A percentile compares a stretch with the other conserved stretches of the same genome.
Evolutionary conservation across 2,888 invertebrate genomes (phyloP).

Genomic region (Tubulanus polymorphus): DNA sequence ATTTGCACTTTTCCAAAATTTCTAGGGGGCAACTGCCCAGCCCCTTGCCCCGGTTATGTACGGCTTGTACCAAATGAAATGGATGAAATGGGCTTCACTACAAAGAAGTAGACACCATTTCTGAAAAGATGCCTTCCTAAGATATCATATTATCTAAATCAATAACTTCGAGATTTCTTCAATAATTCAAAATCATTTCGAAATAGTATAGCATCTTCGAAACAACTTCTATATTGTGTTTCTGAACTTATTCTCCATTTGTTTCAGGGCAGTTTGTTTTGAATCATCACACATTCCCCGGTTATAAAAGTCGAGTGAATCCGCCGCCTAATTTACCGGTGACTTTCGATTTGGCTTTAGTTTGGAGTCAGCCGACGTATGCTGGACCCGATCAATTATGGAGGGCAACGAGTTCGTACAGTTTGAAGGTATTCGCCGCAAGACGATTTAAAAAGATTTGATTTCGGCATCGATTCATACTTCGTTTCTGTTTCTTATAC

Average conservation of each 20-base stretch:
- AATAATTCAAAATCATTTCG: too few relatives aligned
- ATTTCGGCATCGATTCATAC: neutral
- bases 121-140: too few relatives aligned
- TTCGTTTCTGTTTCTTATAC: constrained; percentile 4
- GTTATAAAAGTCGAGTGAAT: constrained; percentile 38
- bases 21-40: too few relatives aligned
- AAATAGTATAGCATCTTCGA: neutral
- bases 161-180: too few relatives aligned
- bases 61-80: too few relatives aligned
- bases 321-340: constrained; percentile 41
- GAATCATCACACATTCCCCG: constrained; percentile 42
- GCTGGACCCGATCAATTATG: constrained; percentile 54
- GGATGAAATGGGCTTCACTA: too few relatives aligned
- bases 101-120: too few relatives aligned
- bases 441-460: neutral
- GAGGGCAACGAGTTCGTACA: constrained; percentile 52
- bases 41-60: too few relatives aligned
- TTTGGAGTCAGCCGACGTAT: constrained; percentile 53
- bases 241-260: too few relatives aligned
- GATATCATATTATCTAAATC: too few relatives aligned
- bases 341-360: constrained; percentile 46
- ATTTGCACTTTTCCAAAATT: too few relatives aligned
- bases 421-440: constrained; percentile 36
- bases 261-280: constrained; percentile 48
- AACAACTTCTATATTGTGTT: neutral